Evolutionary conservation across 2,888 invertebrate species (phyloP), one percentile per base, ranked within the genome.

Genomic region (Dascillus cervinus): DNA sequence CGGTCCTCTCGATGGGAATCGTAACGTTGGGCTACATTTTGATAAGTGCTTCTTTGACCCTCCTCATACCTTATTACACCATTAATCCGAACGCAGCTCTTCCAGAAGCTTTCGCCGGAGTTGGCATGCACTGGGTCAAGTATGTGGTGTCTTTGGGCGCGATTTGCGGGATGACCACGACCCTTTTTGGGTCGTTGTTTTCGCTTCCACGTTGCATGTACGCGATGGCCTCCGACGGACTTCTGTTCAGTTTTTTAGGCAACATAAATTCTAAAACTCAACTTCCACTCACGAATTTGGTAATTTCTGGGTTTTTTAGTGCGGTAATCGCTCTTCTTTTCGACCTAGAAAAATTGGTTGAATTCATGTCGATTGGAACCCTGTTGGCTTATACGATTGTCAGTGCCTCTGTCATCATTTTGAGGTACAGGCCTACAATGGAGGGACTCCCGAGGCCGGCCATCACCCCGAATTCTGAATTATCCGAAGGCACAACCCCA

Each of bases 301-400:
- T 79, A 3, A 74, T 88, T 31, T 82, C 86, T n/a, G 87, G 88
- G 0, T 41, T 82, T 9, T 67, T 78, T 13, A 82, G 86, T 26
- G 85, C 84, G 1, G 32, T 84, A 0, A 79, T 92, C 41, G 90
- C 92, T 3, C 64, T 92, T 21, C 60, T 91, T 19, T 87, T 92
- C 53, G 91, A 94, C 63, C 71, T 94, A 46, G 81, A 87, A 48
- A 89, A 89, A 46, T 68, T 94, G 22, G 90, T 94, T 0, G 91
- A 94, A 57, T 91, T 94, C 57, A 90, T 94, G 88, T 91, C 91
- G 2, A 92, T 94, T 52, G 88, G 88, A 0, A 89, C 88, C 0
- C 68, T 90, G 28, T 62, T 89, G 48, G 89, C 90, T 0, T 92
- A 92, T 58, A 90, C 90, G 2, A 89, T 92, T 41, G 92, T 94